Conservation (phyloP, 2,888 invertebrate species). For the Nomada flava region DNA sequence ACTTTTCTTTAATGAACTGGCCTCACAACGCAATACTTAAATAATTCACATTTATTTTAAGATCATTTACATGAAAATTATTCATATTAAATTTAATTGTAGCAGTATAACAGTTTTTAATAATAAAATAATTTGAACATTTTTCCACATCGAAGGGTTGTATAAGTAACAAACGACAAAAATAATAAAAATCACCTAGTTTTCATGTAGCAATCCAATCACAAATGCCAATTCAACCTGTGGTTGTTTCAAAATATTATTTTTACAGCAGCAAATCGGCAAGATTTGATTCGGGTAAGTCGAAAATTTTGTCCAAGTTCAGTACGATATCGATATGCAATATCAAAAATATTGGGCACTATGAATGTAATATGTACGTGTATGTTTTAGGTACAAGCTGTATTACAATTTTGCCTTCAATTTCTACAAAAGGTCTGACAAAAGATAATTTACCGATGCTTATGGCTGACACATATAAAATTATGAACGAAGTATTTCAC, state of each 20-base stretch:
- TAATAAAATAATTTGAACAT: too few relatives aligned
- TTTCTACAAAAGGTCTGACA: constrained; percentile 87
- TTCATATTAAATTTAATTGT: too few relatives aligned
- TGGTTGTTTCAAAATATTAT: constrained; percentile 94
- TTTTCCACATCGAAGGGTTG: too few relatives aligned
- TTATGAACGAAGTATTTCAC: constrained; percentile 88
- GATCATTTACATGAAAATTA: too few relatives aligned
- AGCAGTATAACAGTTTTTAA: too few relatives aligned
- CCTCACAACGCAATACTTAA: too few relatives aligned
- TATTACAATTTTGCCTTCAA: constrained; percentile 90
- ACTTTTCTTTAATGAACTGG: too few relatives aligned
- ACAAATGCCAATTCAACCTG: constrained; percentile 93
- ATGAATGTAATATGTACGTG: constrained; percentile 1
- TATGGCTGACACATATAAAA: constrained; percentile 88
- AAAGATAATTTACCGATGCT: constrained; percentile 88
- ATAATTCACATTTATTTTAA: too few relatives aligned
- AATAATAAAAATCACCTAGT: too few relatives aligned
- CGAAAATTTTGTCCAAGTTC: background rate
- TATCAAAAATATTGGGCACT: background rate
- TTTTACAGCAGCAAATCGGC: constrained; percentile 88
- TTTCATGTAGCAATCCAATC: constrained; percentile 96
- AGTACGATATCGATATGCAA: background rate
- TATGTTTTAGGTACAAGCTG: constrained; percentile 87
- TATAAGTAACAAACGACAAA: too few relatives aligned
- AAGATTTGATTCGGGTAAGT: constrained; percentile 88